A percentile compares a stretch with the other conserved stretches of the same genome.
Evolutionary conservation across 2,113 vertebrate species (phyloP).

Genomic region (Sakesphorus luctuosus): DNA sequence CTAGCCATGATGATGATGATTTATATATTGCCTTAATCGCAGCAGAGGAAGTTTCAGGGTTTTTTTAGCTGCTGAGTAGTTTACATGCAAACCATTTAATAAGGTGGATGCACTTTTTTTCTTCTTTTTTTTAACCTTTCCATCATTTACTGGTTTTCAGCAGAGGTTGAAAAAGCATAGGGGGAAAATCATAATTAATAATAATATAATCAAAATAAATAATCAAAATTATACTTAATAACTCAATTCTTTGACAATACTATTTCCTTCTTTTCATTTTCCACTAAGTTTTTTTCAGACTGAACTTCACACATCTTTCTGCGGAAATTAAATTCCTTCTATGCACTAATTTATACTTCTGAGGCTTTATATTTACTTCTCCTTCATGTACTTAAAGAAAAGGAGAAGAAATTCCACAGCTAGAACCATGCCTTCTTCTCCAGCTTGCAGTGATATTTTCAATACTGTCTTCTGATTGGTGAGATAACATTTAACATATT

Average conservation of each 20-base stretch:
- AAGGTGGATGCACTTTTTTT: neutral
- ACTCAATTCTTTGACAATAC: neutral
- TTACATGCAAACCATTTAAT: neutral
- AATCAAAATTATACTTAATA: neutral
- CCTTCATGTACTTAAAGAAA: neutral
- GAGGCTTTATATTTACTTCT: neutral
- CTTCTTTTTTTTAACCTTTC: neutral
- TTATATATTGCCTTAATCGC: neutral
- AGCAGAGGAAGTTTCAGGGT: neutral
- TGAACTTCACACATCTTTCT: neutral
- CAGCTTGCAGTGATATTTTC: slow-evolving; percentile 32
- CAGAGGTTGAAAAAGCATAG: neutral
- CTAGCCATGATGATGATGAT: no score
- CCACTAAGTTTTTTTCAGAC: neutral
- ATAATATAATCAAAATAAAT: no score
- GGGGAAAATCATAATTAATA: neutral
- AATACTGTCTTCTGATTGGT: slow-evolving; percentile 2
- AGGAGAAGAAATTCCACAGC: neutral
- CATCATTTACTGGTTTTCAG: neutral
- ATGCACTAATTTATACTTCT: neutral
- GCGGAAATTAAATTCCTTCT: neutral
- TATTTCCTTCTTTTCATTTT: neutral
- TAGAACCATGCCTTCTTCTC: neutral
- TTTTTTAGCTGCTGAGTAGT: neutral
- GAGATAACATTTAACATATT: neutral